Percentiles rank a stretch among this genome's conserved stretches.
Conservation (phyloP, 2,888 invertebrate genomes). For the Mycogona germanica region DNA sequence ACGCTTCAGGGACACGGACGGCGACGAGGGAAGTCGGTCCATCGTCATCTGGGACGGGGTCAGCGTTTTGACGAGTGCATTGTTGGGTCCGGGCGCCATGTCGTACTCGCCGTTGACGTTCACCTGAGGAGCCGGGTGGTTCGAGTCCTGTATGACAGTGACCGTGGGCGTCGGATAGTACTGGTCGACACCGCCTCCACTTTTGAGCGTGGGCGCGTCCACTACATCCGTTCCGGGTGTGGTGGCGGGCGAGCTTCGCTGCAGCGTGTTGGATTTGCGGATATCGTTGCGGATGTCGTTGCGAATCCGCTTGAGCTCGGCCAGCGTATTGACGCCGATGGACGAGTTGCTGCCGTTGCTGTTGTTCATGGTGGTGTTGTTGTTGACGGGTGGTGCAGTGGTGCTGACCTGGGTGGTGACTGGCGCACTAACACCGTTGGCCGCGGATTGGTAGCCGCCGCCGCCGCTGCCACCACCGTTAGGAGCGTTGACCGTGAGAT, state of each 20-base stretch:
- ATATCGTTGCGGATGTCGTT: neutral
- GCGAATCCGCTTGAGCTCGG: slow-evolving; percentile 11
- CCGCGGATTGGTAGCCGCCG: too few relatives aligned
- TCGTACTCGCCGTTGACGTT: neutral
- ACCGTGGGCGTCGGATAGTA: too few relatives aligned
- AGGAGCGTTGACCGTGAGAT: neutral
- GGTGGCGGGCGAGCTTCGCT: neutral
- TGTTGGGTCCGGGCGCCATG: neutral
- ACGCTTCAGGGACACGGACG: slow-evolving; percentile 2
- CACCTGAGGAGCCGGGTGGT: neutral
- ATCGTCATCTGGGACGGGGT: too few relatives aligned
- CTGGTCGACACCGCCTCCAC: too few relatives aligned
- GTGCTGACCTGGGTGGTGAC: neutral
- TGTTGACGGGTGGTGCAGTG: neutral
- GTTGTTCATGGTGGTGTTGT: neutral
- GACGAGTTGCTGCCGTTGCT: neutral
- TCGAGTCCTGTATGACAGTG: too few relatives aligned
- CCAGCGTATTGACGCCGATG: neutral
- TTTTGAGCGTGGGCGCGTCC: too few relatives aligned
- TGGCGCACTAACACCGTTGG: neutral
- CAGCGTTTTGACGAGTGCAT: neutral
- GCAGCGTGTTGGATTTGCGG: too few relatives aligned
- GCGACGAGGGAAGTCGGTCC: slow-evolving; percentile 2
- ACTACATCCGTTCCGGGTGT: neutral
- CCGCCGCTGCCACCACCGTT: neutral